phyloP scores from a whole-genome alignment of 1,140 invertebrate genomes.

The Neodiprion virginianus region DNA sequence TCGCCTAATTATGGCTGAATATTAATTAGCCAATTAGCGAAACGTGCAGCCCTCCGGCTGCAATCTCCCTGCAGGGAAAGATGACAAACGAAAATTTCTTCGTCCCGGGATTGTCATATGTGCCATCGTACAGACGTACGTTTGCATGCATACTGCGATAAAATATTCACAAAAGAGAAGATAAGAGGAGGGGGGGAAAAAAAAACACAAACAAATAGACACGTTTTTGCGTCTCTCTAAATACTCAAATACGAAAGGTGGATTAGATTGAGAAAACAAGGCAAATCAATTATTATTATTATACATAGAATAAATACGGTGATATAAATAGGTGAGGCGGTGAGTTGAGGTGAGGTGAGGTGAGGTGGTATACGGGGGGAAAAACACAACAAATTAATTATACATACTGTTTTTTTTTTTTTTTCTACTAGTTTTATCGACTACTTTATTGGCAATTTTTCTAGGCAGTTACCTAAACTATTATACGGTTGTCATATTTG shows the following conservation, averaged over 20 bases:
- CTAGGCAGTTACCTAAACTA: conserved; percentile 60
- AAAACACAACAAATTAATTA: conserved; percentile 29
- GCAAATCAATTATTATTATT: conserved; percentile 29
- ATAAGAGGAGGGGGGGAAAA: neutral
- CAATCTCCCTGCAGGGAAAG: no score
- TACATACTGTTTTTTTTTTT: conserved; percentile 7
- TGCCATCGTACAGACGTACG: no score
- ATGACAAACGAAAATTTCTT: no score
- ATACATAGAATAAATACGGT: conserved; percentile 19
- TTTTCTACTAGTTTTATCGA: conserved; percentile 61
- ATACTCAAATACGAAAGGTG: conserved; percentile 18
- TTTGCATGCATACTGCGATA: no score
- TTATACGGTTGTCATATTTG: conserved; percentile 28
- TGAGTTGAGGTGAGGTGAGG: conserved; percentile 7
- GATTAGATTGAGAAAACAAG: conserved; percentile 26
- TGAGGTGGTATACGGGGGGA: conserved; percentile 19
- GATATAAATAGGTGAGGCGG: conserved; percentile 26
- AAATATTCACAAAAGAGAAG: neutral
- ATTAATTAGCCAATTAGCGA: conserved; percentile 51
- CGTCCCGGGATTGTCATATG: no score
- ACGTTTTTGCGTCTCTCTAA: neutral
- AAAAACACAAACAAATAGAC: conserved; percentile 2
- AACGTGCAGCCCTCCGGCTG: neutral
- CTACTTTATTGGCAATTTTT: conserved; percentile 63
- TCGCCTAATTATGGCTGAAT: conserved; percentile 46